A percentile compares a stretch with the other conserved stretches of the same genome.
Evolutionary conservation across 2,888 invertebrate species (phyloP).

Genomic region (Parnassius glacialis): DNA sequence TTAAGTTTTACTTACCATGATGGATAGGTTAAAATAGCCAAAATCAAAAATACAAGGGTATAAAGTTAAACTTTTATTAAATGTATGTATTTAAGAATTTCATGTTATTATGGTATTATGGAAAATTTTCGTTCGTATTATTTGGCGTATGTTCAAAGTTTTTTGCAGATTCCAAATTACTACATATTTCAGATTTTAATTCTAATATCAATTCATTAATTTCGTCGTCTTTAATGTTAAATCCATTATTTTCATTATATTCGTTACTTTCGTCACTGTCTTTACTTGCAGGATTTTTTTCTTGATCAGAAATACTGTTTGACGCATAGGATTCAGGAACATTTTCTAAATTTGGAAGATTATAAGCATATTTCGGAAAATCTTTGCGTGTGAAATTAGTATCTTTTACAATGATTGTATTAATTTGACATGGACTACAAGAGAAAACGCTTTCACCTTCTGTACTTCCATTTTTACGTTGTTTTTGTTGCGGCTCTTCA

Average conservation of each 20-base stretch:
- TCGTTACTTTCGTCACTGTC: constrained; percentile 1
- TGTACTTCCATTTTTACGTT: constrained; percentile 4
- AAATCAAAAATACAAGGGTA: no score
- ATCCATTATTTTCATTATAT: not conserved
- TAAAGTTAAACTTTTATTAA: no score
- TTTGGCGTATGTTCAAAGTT: constrained; percentile 16
- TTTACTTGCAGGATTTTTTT: not conserved
- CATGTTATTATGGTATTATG: not conserved
- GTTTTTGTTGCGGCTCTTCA: not conserved
- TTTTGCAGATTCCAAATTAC: constrained; percentile 29
- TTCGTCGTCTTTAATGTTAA: constrained; percentile 22
- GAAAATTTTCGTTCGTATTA: constrained; percentile 18
- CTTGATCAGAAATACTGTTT: constrained; percentile 7
- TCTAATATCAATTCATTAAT: constrained; percentile 29
- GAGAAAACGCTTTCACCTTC: constrained; percentile 22
- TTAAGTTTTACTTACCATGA: no score
- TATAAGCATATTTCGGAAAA: constrained; percentile 3
- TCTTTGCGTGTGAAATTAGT: constrained; percentile 16
- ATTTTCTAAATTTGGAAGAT: constrained; percentile 14
- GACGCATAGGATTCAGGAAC: constrained; percentile 11
- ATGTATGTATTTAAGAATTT: no score
- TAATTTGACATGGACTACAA: constrained; percentile 16
- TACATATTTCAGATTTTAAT: constrained; percentile 35
- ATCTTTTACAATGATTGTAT: constrained; percentile 17
- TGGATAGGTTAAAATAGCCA: no score